Percentiles rank a stretch among this genome's conserved stretches.
phyloP scores from a whole-genome alignment of 2,797 vertebrate species.

The Sternotherus odoratus region DNA sequence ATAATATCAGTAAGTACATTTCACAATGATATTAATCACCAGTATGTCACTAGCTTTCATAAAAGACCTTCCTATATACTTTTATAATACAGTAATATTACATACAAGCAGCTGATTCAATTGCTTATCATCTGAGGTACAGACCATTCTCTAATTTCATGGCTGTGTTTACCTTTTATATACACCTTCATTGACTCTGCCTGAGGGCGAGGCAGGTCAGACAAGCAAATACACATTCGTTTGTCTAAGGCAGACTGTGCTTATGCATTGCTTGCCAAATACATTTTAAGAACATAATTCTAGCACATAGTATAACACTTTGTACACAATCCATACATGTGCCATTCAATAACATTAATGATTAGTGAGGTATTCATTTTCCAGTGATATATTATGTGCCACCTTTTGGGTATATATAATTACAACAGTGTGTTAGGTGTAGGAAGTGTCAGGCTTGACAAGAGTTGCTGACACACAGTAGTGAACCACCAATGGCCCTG shows the following conservation, averaged over 20 bases:
- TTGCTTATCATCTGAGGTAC: not conserved
- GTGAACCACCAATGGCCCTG: not conserved
- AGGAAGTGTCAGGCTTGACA: not conserved
- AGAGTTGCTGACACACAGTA: not conserved
- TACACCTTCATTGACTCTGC: not conserved
- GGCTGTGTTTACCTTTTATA: not conserved
- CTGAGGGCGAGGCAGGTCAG: not conserved
- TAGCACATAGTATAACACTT: not conserved
- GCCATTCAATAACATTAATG: not conserved
- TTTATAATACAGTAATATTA: not conserved
- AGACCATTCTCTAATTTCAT: not conserved
- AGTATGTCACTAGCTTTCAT: not conserved
- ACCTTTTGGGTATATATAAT: not conserved
- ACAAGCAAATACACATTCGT: not conserved
- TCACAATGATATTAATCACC: not conserved
- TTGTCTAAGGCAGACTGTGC: not conserved
- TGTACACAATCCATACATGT: not conserved
- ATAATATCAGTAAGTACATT: not conserved
- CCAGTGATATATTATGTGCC: not conserved
- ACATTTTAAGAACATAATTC: not conserved
- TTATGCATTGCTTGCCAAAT: not conserved
- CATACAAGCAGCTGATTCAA: not conserved
- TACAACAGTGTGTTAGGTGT: not conserved
- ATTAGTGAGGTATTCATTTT: not conserved
- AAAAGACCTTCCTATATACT: not conserved